Conservation (phyloP, 2,113 vertebrate genomes). For the Sinocyclocheilus rhinocerous region DNA sequence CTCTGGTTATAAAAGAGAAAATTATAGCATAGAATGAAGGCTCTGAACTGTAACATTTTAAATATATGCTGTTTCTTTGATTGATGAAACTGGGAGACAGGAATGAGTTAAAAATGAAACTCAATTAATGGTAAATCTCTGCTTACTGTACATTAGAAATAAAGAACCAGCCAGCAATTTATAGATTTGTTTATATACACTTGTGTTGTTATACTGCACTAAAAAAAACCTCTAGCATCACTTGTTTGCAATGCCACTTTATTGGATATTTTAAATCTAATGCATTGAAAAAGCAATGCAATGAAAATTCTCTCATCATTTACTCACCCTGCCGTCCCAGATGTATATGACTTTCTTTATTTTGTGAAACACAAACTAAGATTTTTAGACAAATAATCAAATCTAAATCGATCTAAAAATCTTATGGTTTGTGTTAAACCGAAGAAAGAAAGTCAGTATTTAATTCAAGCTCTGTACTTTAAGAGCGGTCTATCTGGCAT, state of each 20-base stretch:
- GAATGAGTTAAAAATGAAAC: not conserved
- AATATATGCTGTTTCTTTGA: not conserved
- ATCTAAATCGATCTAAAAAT: too few relatives aligned
- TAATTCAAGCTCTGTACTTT: not conserved
- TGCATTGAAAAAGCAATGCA: not conserved
- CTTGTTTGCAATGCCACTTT: not conserved
- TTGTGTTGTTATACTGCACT: not conserved
- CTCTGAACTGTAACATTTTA: conserved; percentile 1
- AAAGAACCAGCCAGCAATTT: not conserved
- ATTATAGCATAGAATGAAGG: not conserved
- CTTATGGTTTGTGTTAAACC: too few relatives aligned
- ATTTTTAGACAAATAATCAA: too few relatives aligned
- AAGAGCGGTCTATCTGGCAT: not conserved
- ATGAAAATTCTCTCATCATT: not conserved
- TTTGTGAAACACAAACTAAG: too few relatives aligned
- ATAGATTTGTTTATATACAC: not conserved
- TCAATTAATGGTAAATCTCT: not conserved
- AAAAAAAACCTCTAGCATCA: not conserved
- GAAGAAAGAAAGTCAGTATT: not conserved
- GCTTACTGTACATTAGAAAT: not conserved
- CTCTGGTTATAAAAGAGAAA: not conserved
- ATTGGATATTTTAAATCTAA: not conserved
- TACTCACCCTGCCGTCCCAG: too few relatives aligned
- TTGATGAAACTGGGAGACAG: not conserved
- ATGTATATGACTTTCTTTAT: too few relatives aligned